Base-by-base conservation (phyloP, 2,888 invertebrate species). In the Campoplex nolae region DNA sequence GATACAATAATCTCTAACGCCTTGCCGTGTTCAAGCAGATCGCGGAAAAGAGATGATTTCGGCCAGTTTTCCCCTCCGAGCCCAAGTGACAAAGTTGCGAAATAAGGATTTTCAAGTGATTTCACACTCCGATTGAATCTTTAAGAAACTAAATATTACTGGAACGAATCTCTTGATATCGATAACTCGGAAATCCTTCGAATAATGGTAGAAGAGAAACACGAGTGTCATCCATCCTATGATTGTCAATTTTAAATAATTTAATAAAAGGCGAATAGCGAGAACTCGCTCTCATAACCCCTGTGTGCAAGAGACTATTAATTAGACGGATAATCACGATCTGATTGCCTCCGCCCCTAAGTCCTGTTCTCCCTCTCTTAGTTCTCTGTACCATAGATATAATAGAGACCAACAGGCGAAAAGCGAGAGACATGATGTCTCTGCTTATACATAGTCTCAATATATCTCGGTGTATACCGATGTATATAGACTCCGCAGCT, bases 271-370 rank as follows among this genome's bases (percentile, higher is more conserved):
- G 42, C 71, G 77, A 75, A 79, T 54, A 58, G 74, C 65, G 54
- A 35, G 56, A 71, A 77, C 51, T 28, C 32, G 38, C 70, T 73
- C 77, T 67, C 71, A 54, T 76, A 74, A 73, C 82, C 82, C 71
- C 78, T 82, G 67, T 71, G 65, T 85, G 68, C 82, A 42, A 85
- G 83, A 74, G 75, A 70, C 85, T 85, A 88, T 87, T 88, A 88
- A 84, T 88, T 85, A 85, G 77, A 80, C 78, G 85, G 88, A 88
- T 88, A 88, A 88, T 87, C 87, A 87, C 77, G 81, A 82, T 85
- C 81, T 87, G 88, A 88, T 88, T 85, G 88, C 84, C 83, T 58
- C 77, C 84, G 73, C 85, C 83, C 81, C 67, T 48, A 7, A 68
- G 82, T 78, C 85, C 76, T 71, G 35, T n/a, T 8, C 38, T 76